Evolutionary conservation across 2,113 vertebrate species (phyloP).

Genomic region (Ameiurus melas): DNA sequence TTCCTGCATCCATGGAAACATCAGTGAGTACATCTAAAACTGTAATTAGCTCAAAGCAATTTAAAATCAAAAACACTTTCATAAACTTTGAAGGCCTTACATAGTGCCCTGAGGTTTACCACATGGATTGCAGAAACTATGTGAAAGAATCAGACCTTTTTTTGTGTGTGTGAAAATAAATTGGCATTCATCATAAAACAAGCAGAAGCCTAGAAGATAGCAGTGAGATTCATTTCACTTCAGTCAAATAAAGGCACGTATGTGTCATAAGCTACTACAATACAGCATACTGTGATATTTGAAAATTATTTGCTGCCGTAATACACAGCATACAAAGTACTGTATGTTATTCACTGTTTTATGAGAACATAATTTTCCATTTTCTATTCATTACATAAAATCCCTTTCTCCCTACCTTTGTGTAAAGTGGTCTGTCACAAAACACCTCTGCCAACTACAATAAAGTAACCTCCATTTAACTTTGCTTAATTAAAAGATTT

Average conservation of each 20-base stretch:
- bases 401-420: neutral
- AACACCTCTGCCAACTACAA: neutral
- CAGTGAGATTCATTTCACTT: neutral
- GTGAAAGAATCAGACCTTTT: neutral
- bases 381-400: neutral
- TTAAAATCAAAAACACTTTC: neutral
- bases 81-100: conserved; percentile 11
- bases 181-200: neutral
- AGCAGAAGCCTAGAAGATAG: neutral
- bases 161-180: neutral
- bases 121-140: neutral
- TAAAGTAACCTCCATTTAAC: conserved; percentile 5
- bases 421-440: neutral
- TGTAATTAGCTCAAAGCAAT: neutral
- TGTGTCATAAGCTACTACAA: neutral
- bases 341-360: neutral
- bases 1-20: conserved; percentile 25
- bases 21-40: neutral
- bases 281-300: neutral
- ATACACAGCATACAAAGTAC: neutral
- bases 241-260: neutral
- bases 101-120: neutral
- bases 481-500: conserved; percentile 36
- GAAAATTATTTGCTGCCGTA: too few species aligned
- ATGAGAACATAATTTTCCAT: neutral